Conservation (phyloP, 2,888 invertebrate species). For the Macrosoma leucophasiata region DNA sequence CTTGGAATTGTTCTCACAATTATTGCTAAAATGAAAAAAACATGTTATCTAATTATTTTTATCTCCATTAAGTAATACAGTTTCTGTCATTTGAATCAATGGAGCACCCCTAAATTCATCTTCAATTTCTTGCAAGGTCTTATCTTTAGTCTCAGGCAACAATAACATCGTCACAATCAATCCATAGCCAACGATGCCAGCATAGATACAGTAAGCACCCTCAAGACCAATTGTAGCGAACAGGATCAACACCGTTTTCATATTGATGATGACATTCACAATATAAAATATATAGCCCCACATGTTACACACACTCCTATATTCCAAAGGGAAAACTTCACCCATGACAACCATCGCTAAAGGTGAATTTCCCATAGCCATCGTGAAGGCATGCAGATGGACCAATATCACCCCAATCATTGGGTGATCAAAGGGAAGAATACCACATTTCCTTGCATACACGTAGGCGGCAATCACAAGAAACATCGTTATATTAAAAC, state of each 20-base stretch:
- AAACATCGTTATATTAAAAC: conserved; percentile 72
- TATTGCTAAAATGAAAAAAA: no score
- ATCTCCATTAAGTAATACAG: no score
- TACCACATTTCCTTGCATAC: conserved; percentile 34
- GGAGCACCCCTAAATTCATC: conserved; percentile 67
- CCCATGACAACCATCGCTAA: conserved; percentile 81
- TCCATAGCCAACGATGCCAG: conserved; percentile 61
- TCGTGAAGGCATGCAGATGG: conserved; percentile 68
- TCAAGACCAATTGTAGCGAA: conserved; percentile 61
- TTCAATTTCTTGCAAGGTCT: conserved; percentile 78
- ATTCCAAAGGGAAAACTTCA: conserved; percentile 78
- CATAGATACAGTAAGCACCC: conserved; percentile 74
- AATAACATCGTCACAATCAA: conserved; percentile 69
- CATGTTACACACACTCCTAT: conserved; percentile 77
- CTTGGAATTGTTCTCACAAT: no score
- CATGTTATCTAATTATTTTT: no score
- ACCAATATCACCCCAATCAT: conserved; percentile 62
- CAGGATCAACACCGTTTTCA: conserved; percentile 76
- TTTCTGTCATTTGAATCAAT: no score
- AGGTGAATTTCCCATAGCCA: conserved; percentile 75
- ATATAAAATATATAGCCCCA: conserved; percentile 74
- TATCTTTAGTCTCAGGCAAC: conserved; percentile 79
- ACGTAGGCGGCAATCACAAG: conserved; percentile 60
- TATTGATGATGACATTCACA: conserved; percentile 74
- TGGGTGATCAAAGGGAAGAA: conserved; percentile 37